A percentile compares a stretch with the other conserved stretches of the same genome.
Conservation (phyloP, 1,140 invertebrate genomes). For the Platorchestia sp. region DNA sequence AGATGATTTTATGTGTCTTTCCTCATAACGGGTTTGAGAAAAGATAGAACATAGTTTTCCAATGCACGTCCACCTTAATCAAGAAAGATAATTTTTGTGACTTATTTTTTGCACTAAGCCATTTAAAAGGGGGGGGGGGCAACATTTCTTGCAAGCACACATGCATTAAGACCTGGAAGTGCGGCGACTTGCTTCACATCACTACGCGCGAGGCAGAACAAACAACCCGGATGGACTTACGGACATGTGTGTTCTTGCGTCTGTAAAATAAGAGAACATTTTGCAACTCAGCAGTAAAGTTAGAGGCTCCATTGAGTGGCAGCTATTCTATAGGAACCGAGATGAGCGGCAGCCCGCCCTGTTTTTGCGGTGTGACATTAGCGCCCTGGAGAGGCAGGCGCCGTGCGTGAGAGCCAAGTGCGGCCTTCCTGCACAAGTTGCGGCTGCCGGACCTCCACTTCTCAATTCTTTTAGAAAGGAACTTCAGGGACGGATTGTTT, state of each 20-base stretch:
- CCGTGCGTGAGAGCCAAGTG: neutral
- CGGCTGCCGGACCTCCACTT: too few relatives aligned
- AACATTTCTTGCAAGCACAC: neutral
- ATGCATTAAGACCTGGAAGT: neutral
- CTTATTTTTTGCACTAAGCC: neutral
- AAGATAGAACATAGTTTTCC: neutral
- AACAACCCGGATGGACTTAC: neutral
- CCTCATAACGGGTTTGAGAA: neutral
- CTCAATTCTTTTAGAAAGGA: neutral
- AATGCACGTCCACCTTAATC: neutral
- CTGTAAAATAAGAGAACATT: neutral
- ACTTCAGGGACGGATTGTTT: neutral
- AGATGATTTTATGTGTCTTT: neutral
- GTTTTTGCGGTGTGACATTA: neutral
- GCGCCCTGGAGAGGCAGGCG: neutral
- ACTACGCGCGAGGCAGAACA: neutral
- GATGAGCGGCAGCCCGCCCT: neutral
- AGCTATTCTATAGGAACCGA: neutral
- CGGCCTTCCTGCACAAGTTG: neutral
- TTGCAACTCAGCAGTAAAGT: conserved; percentile 14
- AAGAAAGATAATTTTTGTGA: too few relatives aligned
- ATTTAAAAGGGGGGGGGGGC: neutral
- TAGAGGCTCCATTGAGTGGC: neutral
- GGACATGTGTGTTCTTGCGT: neutral
- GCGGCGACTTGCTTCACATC: neutral